phyloP scores from a whole-genome alignment of 2,888 invertebrate species.

The Trisateles emortualis region DNA sequence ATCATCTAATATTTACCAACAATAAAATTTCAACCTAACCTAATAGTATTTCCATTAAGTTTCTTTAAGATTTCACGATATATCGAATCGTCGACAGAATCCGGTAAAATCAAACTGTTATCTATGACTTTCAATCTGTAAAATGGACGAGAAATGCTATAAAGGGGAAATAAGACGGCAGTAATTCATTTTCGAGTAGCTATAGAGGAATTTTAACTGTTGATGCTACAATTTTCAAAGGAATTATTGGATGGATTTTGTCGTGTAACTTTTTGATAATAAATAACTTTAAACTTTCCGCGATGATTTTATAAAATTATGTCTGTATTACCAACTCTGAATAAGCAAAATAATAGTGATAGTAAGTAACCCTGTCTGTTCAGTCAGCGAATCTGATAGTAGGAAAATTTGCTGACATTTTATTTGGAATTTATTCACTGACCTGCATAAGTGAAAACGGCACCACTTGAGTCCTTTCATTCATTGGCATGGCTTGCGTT shows the following conservation, averaged over 20 bases:
- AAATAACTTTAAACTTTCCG: too few relatives aligned
- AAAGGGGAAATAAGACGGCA: constrained; percentile 50
- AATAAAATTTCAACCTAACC: constrained; percentile 1
- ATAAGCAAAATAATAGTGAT: too few relatives aligned
- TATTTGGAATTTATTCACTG: too few relatives aligned
- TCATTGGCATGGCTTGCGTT: too few relatives aligned
- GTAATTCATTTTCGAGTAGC: constrained; percentile 43
- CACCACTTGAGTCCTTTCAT: too few relatives aligned
- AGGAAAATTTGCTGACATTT: too few relatives aligned
- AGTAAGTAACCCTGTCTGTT: too few relatives aligned
- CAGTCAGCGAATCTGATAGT: too few relatives aligned
- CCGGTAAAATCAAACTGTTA: constrained; percentile 45
- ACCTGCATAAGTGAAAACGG: too few relatives aligned
- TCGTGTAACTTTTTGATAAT: background rate
- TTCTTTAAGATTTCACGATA: constrained; percentile 35
- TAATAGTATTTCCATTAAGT: constrained; percentile 30
- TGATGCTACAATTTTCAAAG: constrained; percentile 5
- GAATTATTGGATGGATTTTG: background rate
- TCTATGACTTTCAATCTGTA: constrained; percentile 51
- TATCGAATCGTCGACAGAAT: constrained; percentile 29
- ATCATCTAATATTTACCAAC: background rate
- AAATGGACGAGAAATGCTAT: constrained; percentile 51
- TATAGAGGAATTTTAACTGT: constrained; percentile 17
- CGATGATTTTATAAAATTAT: too few relatives aligned
- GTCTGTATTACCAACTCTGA: background rate